These are phyloP conservation scores for Rhadinocentrus ornatus DNA, from an alignment of 2,797 vertebrate genomes.

Conservation along the genomic window DNA sequence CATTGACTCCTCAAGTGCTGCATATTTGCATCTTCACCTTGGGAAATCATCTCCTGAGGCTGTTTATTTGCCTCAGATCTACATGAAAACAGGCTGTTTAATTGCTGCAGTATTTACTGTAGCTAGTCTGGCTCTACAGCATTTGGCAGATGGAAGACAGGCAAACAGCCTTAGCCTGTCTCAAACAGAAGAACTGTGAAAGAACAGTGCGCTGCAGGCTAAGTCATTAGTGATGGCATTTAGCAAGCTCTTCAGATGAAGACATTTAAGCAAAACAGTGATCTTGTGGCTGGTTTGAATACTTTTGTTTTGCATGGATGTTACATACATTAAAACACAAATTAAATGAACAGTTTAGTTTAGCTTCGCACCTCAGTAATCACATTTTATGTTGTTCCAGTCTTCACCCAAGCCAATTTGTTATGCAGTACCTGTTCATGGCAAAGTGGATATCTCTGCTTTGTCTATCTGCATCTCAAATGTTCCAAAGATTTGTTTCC, in stretches of 20 bases:
- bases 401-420: constrained; percentile 38
- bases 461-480: constrained; percentile 63
- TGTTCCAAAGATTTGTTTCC: constrained; percentile 60
- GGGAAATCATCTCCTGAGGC: constrained; percentile 33
- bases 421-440: constrained; percentile 41
- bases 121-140: constrained; percentile 50
- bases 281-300: constrained; percentile 33
- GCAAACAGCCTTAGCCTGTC: constrained; percentile 55
- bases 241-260: constrained; percentile 71
- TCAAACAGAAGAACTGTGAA: constrained; percentile 58
- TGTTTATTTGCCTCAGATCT: constrained; percentile 46
- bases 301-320: constrained; percentile 12
- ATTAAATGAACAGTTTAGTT: not conserved
- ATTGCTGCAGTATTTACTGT: constrained; percentile 41
- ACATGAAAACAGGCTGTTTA: constrained; percentile 45
- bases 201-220: constrained; percentile 60
- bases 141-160: constrained; percentile 63
- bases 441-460: constrained; percentile 43
- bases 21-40: constrained; percentile 26
- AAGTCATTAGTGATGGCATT: constrained; percentile 69
- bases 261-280: constrained; percentile 59
- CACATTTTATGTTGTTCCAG: constrained; percentile 6
- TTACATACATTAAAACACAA: not conserved
- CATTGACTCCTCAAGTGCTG: constrained; percentile 16
- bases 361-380: not conserved